These are phyloP conservation scores for Zaprionus camerounensis DNA, from an alignment of 1,140 invertebrate genomes.

Conservation along the genomic window DNA sequence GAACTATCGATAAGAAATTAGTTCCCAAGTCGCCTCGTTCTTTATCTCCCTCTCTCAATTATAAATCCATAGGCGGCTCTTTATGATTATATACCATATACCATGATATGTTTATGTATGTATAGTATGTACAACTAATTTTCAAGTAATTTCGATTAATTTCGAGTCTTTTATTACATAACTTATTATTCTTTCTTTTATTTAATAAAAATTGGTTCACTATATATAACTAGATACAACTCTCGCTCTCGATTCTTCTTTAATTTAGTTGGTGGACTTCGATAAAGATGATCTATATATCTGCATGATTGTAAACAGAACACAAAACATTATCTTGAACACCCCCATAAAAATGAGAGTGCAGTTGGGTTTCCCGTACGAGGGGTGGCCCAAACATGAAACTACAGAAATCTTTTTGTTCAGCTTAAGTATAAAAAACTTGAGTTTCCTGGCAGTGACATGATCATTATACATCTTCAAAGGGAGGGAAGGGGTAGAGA, in stretches of 20 bases:
- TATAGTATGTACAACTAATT: constrained; percentile 5
- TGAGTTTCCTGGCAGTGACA: constrained; percentile 31
- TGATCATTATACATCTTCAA: neutral
- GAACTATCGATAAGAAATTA: neutral
- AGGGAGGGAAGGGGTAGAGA: neutral
- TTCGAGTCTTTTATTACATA: constrained; percentile 55
- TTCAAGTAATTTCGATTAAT: constrained; percentile 14
- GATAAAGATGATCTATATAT: constrained; percentile 14
- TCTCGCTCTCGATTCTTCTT: constrained; percentile 53
- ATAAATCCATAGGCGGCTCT: neutral
- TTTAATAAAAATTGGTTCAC: constrained; percentile 76
- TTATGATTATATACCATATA: neutral
- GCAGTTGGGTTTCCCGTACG: neutral
- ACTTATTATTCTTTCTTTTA: constrained; percentile 69
- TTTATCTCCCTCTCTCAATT: neutral
- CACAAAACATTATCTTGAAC: constrained; percentile 8
- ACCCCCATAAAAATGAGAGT: no score
- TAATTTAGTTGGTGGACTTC: constrained; percentile 48
- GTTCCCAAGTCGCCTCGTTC: constrained; percentile 3
- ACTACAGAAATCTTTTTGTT: neutral
- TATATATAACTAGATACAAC: constrained; percentile 75
- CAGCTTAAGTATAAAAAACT: constrained; percentile 9
- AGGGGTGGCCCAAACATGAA: neutral
- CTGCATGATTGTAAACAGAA: constrained; percentile 30
- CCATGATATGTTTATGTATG: constrained; percentile 1